These are phyloP conservation scores for Sula dactylatra DNA, from an alignment of 2,113 vertebrate species.

Conservation along the genomic window DNA sequence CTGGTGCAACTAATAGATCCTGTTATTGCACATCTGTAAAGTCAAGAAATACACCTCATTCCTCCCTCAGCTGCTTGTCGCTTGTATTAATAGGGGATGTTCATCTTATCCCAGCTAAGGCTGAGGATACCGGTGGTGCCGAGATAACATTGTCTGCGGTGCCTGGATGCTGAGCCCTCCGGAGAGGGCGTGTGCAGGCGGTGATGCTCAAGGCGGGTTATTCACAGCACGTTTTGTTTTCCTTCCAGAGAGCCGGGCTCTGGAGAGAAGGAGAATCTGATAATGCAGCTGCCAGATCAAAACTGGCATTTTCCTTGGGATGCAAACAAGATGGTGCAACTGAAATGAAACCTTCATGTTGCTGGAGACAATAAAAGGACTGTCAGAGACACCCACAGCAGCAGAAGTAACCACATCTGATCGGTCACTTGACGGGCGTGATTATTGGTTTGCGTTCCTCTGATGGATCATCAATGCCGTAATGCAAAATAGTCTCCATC, in stretches of 20 bases:
- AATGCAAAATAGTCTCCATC: not conserved
- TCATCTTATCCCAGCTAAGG: not conserved
- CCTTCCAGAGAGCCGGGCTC: not conserved
- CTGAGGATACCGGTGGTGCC: not conserved
- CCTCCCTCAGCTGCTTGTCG: not conserved
- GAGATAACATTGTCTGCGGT: accelerated
- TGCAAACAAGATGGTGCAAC: accelerated
- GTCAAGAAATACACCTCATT: accelerated
- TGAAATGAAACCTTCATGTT: not conserved
- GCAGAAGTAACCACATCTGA: not conserved
- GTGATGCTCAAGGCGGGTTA: not conserved
- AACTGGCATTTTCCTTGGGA: not conserved
- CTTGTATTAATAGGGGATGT: not conserved
- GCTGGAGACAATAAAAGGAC: not conserved
- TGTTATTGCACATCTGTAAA: not conserved
- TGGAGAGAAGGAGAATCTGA: not conserved
- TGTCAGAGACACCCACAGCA: accelerated
- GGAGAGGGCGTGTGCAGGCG: not conserved
- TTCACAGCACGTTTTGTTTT: not conserved
- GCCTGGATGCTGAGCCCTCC: accelerated
- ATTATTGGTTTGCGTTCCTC: not conserved
- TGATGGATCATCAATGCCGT: not conserved
- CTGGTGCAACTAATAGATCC: not conserved
- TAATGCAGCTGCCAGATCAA: accelerated
- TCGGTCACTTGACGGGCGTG: accelerated